Base-by-base conservation (phyloP, 2,888 invertebrate species). In the Artemia sinica region DNA sequence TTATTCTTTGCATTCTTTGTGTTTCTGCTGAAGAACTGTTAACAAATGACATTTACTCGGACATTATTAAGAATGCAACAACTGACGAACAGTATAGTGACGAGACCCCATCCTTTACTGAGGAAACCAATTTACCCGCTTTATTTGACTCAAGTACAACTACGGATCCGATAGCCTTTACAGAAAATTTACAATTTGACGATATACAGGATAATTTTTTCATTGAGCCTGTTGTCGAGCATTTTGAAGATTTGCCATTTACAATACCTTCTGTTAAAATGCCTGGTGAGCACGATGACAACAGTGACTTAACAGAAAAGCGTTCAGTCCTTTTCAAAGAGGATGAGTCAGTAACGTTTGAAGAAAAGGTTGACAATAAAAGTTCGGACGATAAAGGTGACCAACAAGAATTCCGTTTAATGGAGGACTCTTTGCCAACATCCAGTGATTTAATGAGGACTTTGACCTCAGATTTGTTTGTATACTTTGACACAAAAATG, bases 361-460 rank as follows among this genome's bases (percentile, higher is more conserved):
- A n/a, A 8, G 12, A 58, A n/a, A 58, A 9, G n/a, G 63, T 9
- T 18, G 63, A 58, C n/a, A 58, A 28, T 28, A n/a, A 18, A 18
- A n/a, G 14, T 18, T 18, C 14, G 9, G 63, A 58, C 9, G 63
- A 18, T 28, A n/a, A 58, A 9, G 63, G 9, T 10, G 28, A 58
- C 10, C 14, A 58, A 11, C 14, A n/a, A 58, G 63, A 58, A 58
- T 58, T 58, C 63, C 63, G 63, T 28, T n/a, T 58, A 58, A 58
- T 58, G 63, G 63, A 58, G 11, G 63, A 58, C 63, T 58, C 63
- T 10, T n/a, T 58, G 63, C n/a, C n/a, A 11, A 58, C 63, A 10
- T 10, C 63, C 28, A 58, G 63, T 58, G 63, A 58, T 28, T 8
- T 58, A 9, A 58, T 58, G 8, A n/a, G 63, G 28, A 58, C 28